Percentiles rank a stretch among this genome's conserved stretches.
Evolutionary conservation across 2,113 vertebrate genomes (phyloP).

Genomic region (Cariama cristata): DNA sequence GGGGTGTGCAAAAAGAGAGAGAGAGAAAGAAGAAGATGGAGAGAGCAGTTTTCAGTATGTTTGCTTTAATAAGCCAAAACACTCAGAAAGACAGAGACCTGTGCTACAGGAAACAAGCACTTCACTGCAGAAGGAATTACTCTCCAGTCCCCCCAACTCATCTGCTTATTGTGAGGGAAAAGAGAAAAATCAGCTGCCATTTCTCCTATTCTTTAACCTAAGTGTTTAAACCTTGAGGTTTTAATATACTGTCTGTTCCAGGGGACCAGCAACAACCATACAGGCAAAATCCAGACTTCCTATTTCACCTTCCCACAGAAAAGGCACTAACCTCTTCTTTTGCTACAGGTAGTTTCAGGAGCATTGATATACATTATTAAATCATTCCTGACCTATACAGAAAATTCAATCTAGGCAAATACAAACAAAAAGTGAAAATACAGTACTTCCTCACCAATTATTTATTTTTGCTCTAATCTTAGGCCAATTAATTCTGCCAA

Average conservation of each 20-base stretch:
- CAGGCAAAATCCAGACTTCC: neutral
- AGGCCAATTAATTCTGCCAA: neutral
- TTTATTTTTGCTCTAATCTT: neutral
- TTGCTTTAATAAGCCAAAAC: neutral
- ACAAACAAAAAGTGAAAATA: neutral
- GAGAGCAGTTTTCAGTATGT: neutral
- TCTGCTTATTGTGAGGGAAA: neutral
- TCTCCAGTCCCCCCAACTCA: neutral
- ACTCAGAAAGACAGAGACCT: neutral
- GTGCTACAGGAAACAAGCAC: neutral
- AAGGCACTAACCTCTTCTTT: neutral
- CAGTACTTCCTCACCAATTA: neutral
- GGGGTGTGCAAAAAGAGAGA: neutral
- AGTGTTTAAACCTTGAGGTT: neutral
- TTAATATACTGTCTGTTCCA: neutral
- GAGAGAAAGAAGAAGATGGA: neutral
- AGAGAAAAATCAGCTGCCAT: neutral
- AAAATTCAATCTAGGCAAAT: neutral
- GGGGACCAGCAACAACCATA: neutral
- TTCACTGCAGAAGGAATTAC: neutral
- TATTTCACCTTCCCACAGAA: neutral
- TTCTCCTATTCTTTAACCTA: neutral
- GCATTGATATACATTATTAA: fast-evolving
- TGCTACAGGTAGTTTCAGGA: neutral
- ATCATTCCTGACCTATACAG: neutral